Percentiles rank a stretch among this genome's conserved stretches.
Evolutionary conservation across 2,888 invertebrate species (phyloP).

Genomic region (Trichogramma evanescens): DNA sequence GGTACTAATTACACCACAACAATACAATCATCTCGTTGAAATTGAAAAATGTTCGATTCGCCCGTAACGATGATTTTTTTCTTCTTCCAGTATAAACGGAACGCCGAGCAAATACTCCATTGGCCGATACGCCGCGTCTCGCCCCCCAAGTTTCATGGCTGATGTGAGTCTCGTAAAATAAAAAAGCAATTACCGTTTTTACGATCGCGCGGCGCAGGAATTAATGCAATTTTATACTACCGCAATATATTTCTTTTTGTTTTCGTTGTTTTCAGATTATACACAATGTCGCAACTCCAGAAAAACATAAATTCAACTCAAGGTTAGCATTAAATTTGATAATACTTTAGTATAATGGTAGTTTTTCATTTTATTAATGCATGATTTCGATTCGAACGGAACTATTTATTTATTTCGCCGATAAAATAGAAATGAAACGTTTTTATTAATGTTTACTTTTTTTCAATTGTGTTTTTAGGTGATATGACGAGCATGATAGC

Average conservation of each 20-base stretch:
- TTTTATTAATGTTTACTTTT: no score
- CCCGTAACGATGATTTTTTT: slow-evolving; percentile 1
- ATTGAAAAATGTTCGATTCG: neutral
- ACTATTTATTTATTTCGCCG: no score
- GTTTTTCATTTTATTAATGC: no score
- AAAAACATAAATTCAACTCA: neutral
- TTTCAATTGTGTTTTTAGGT: no score
- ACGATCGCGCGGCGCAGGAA: neutral
- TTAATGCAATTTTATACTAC: neutral
- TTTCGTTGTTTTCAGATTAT: slow-evolving; percentile 13
- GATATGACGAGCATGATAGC: no score
- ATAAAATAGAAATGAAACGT: no score
- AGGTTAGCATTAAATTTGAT: no score
- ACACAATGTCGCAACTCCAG: slow-evolving; percentile 7
- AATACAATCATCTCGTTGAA: neutral
- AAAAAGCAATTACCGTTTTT: neutral
- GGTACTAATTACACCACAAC: no score
- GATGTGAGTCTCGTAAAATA: slow-evolving; percentile 49
- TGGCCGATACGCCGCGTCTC: slow-evolving; percentile 59
- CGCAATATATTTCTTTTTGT: neutral
- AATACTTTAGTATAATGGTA: no score
- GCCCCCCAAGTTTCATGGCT: slow-evolving; percentile 62
- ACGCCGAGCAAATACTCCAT: slow-evolving; percentile 34
- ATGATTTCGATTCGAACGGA: no score
- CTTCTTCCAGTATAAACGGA: slow-evolving; percentile 34